phyloP scores from a whole-genome alignment of 2,797 vertebrate genomes.

The Iguana delicatissima region DNA sequence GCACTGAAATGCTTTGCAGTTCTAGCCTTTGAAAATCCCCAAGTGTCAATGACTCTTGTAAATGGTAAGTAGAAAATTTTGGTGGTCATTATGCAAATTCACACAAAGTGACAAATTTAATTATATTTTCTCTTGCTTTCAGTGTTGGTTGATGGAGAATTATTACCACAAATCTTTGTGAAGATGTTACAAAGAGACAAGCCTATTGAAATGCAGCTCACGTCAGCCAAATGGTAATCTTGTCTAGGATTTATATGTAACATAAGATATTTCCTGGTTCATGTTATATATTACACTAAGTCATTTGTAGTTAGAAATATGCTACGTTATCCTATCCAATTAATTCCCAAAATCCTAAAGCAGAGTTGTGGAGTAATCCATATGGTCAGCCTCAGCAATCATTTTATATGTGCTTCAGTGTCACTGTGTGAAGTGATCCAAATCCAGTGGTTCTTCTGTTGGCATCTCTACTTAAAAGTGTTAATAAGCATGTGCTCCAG shows the following conservation, averaged over 20 bases:
- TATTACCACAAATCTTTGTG: conserved; percentile 97
- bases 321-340: background rate
- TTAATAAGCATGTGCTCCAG: too few species aligned
- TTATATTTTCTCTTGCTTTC: conserved; percentile 68
- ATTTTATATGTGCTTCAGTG: background rate
- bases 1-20: conserved; percentile 98
- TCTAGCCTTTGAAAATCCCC: conserved; percentile 96
- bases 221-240: conserved; percentile 97
- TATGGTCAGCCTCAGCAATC: background rate
- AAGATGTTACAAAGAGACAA: conserved; percentile 99
- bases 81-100: conserved; percentile 45
- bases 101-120: conserved; percentile 43
- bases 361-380: background rate
- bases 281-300: conserved; percentile 1
- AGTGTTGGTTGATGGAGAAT: conserved; percentile 95
- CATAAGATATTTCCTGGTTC: conserved; percentile 6
- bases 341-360: background rate
- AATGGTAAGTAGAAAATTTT: conserved; percentile 87
- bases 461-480: background rate
- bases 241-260: conserved; percentile 31
- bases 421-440: background rate
- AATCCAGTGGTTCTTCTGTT: background rate
- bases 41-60: conserved; percentile 96
- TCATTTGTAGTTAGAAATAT: background rate
- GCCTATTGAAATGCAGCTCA: conserved; percentile 99